Percentiles rank a stretch among this genome's conserved stretches.
phyloP scores from a whole-genome alignment of 2,888 invertebrate species.

The Athetis lepigone region DNA sequence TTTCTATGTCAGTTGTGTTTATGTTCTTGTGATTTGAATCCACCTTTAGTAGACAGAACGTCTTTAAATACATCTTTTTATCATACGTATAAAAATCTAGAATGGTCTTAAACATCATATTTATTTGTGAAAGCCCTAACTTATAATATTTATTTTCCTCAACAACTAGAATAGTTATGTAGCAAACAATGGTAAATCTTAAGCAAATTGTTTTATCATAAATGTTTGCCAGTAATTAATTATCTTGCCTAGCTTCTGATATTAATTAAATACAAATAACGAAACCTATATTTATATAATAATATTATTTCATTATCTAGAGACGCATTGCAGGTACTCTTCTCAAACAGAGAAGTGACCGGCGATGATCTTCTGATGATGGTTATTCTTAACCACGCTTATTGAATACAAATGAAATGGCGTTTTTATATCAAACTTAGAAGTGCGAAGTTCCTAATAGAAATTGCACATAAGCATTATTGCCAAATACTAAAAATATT shows the following conservation, averaged over 20 bases:
- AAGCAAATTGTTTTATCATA: slow-evolving; percentile 31
- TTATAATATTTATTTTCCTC: slow-evolving; percentile 9
- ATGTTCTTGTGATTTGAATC: no score
- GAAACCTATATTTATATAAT: neutral
- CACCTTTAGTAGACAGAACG: neutral
- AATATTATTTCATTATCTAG: neutral
- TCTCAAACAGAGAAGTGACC: neutral
- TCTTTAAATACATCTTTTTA: neutral
- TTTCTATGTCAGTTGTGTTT: no score
- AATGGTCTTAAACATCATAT: neutral
- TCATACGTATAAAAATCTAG: neutral
- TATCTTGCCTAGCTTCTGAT: slow-evolving; percentile 7
- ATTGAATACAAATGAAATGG: no score
- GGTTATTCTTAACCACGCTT: no score
- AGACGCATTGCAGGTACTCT: neutral
- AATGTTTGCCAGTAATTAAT: slow-evolving; percentile 14
- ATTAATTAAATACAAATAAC: neutral
- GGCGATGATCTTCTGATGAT: no score
- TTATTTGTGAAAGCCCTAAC: slow-evolving; percentile 13
- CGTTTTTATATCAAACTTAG: no score
- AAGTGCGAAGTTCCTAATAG: no score
- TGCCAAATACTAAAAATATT: no score
- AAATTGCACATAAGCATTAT: no score
- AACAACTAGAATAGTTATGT: slow-evolving; percentile 14
- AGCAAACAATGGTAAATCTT: slow-evolving; percentile 26